phyloP scores from a whole-genome alignment of 2,113 vertebrate species.

The Promerops cafer region DNA sequence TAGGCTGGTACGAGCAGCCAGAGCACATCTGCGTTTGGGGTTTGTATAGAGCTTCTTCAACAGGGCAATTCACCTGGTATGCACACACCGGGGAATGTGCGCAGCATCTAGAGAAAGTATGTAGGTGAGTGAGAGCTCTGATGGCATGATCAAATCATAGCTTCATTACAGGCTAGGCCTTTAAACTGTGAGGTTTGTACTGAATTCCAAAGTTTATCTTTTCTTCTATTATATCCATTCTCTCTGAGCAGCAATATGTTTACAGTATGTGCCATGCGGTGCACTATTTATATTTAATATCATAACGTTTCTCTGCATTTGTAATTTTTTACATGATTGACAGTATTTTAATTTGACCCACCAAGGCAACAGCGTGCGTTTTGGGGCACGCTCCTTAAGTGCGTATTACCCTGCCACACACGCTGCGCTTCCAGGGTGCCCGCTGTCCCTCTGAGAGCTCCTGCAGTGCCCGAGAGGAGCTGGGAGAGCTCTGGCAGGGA shows the following conservation, averaged over 20 bases:
- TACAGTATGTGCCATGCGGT: not conserved
- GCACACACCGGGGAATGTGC: accelerated
- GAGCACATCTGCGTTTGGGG: accelerated
- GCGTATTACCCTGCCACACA: accelerated
- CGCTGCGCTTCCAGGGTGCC: not conserved
- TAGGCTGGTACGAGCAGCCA: not conserved
- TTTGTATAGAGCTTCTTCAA: not conserved
- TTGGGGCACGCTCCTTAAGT: not conserved
- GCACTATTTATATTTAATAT: not conserved
- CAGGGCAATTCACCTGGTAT: not conserved
- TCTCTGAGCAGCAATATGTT: not conserved
- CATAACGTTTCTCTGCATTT: not conserved
- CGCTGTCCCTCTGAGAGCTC: not conserved
- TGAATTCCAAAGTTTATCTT: not conserved
- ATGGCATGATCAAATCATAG: not conserved
- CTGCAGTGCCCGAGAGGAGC: not conserved
- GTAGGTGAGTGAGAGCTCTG: not conserved
- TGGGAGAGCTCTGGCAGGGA: not conserved
- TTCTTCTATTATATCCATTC: not conserved
- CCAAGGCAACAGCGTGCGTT: not conserved
- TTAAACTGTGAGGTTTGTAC: not conserved
- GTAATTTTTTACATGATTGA: not conserved
- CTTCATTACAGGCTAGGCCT: not conserved
- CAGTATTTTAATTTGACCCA: not conserved
- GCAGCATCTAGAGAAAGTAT: not conserved